These are phyloP conservation scores for Cheilinus undulatus DNA, from an alignment of 2,113 vertebrate species.

Conservation along the genomic window DNA sequence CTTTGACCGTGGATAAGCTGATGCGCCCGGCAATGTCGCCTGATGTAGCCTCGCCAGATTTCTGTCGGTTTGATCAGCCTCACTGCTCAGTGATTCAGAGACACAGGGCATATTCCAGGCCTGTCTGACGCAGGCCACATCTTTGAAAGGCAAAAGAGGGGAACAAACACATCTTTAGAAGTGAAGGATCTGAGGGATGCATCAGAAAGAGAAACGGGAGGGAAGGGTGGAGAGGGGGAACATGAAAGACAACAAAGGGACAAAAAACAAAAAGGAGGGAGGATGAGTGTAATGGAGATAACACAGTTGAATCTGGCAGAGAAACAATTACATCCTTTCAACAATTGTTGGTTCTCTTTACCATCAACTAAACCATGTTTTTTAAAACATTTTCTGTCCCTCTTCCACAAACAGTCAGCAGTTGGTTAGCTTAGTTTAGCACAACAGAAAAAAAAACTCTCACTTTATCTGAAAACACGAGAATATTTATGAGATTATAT, in stretches of 20 bases:
- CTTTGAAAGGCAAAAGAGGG: slow-evolving; percentile 63
- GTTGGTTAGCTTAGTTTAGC: background rate
- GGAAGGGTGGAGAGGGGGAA: slow-evolving; percentile 15
- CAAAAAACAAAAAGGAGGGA: slow-evolving; percentile 33
- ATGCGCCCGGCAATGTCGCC: slow-evolving; percentile 20
- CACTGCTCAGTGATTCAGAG: slow-evolving; percentile 33
- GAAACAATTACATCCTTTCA: slow-evolving; percentile 38
- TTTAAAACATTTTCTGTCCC: background rate
- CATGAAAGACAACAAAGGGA: slow-evolving; percentile 52
- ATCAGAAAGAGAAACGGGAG: slow-evolving; percentile 24
- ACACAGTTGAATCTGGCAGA: slow-evolving; percentile 15
- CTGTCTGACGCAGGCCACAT: slow-evolving; percentile 38
- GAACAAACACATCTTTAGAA: slow-evolving; percentile 65
- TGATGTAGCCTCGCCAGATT: slow-evolving; percentile 38
- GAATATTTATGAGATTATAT: too few species aligned
- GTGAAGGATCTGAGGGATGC: slow-evolving; percentile 55
- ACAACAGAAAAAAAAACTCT: too few species aligned
- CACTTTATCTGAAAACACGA: too few species aligned
- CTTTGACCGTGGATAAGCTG: slow-evolving; percentile 14
- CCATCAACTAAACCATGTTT: slow-evolving; percentile 10
- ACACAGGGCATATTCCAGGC: slow-evolving; percentile 23
- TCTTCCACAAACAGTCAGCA: background rate
- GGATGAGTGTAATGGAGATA: slow-evolving; percentile 28
- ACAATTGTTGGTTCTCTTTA: slow-evolving; percentile 31
- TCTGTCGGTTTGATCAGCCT: slow-evolving; percentile 56